Base-by-base conservation (phyloP, 2,797 vertebrate species). In the Galagoides demidoff region DNA sequence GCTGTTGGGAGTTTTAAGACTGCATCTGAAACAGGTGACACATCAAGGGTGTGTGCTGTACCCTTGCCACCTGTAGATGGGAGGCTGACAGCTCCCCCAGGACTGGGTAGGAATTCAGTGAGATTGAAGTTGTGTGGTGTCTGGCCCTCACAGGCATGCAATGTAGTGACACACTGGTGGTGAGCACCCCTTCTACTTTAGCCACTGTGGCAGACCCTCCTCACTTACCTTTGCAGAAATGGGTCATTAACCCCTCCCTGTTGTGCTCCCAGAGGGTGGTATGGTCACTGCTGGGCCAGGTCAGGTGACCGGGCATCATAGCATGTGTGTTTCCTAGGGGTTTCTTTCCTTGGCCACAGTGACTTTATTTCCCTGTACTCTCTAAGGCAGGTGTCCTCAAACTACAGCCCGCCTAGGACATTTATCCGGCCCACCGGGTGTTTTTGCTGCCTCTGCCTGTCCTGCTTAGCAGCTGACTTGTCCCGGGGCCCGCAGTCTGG, bases 91-190 rank as follows among this genome's bases (percentile, higher is more conserved):
- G n/a, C 70, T 68, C 43, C 29, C 12, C 2, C 12, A 1, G 49
- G 45, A 17, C 10, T 0, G 13, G 27, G 20, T 7, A 17, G 73
- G 39, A 16, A 14, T 13, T 43, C 86, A 31, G 25, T 16, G 19
- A 27, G 2, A 4, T 1, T 0, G 3, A 7, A 74, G 78, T 43
- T 4, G n/a, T 29, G 4, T 11, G 2, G 31, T 29, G 39, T 59
- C 73, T 2, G 0, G 39, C 71, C 71, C 34, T 19, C 0, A 1
- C 25, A 2, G 59, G 7, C 74, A 9, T 3, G 9, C 45, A 10
- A 27, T 2, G 13, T 7, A 1, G n/a, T 0, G 1, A 34, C 0
- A 1, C 45, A 0, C 17, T 19, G 70, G 57, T 27, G 22, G 22
- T 2, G 1, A 23, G 34, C 29, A 3, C 45, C 25, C 34, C 9